These are phyloP conservation scores for Agrilus cyanescens DNA, from an alignment of 2,888 invertebrate genomes.

Conservation along the genomic window DNA sequence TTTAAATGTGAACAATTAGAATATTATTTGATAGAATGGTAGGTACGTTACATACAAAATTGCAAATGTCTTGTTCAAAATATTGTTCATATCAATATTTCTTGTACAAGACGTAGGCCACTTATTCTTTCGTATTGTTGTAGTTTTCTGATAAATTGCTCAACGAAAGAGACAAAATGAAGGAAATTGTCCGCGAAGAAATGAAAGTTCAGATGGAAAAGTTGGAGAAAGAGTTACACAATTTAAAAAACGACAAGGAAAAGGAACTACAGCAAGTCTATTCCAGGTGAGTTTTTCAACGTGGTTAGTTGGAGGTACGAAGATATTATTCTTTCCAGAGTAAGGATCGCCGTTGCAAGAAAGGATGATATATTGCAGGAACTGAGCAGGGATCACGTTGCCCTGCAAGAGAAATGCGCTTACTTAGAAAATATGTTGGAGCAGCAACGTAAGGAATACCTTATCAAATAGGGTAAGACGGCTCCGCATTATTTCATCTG, in stretches of 20 bases:
- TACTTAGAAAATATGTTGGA: constrained; percentile 65
- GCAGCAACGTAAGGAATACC: constrained; percentile 62
- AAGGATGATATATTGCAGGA: constrained; percentile 68
- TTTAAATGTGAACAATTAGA: too few species aligned
- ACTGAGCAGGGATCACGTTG: constrained; percentile 56
- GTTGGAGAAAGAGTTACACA: constrained; percentile 48
- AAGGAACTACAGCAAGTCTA: constrained; percentile 69
- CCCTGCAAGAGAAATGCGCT: constrained; percentile 58
- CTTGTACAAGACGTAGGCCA: too few species aligned
- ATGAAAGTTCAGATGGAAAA: constrained; percentile 50
- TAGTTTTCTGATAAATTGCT: constrained; percentile 41
- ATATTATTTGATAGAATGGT: too few species aligned
- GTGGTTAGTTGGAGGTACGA: not conserved
- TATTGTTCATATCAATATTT: too few species aligned
- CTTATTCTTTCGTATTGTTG: constrained; percentile 8
- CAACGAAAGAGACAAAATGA: constrained; percentile 43
- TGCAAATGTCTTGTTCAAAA: too few species aligned
- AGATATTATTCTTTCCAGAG: constrained; percentile 38
- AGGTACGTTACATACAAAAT: too few species aligned
- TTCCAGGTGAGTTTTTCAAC: constrained; percentile 47
- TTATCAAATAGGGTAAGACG: constrained; percentile 29
- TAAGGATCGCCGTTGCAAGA: constrained; percentile 67
- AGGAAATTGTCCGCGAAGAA: constrained; percentile 47
- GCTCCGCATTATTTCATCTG: constrained; percentile 4
- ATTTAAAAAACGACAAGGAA: constrained; percentile 50